phyloP scores from a whole-genome alignment of 1,140 invertebrate species.

The Vanessa atalanta region DNA sequence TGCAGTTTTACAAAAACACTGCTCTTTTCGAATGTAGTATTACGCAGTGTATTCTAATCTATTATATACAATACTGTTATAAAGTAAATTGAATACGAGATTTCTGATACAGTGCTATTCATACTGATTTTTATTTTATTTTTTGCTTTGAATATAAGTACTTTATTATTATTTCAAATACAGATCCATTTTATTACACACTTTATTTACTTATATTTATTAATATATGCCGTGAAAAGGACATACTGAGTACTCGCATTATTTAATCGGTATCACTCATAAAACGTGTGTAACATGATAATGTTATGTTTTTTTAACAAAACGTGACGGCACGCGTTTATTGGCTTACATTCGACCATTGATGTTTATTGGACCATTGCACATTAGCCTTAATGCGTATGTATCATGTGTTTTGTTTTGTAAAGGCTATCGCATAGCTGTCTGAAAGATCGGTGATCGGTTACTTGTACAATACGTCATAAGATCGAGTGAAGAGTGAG shows the following conservation, averaged over 20 bases:
- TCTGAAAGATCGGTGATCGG: conserved; percentile 28
- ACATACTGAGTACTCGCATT: not conserved
- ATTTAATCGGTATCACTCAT: conserved; percentile 15
- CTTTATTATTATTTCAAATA: too few species aligned
- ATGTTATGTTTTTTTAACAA: conserved; percentile 18
- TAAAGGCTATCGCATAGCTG: conserved; percentile 40
- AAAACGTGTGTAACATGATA: conserved; percentile 25
- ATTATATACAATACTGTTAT: not conserved
- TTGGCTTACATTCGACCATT: conserved; percentile 20
- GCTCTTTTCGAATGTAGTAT: conserved; percentile 26
- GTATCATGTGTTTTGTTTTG: conserved; percentile 1
- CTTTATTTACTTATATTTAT: too few species aligned
- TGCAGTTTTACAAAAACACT: conserved; percentile 22
- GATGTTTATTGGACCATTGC: conserved; percentile 6
- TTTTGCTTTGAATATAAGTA: too few species aligned
- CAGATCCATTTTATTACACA: too few species aligned
- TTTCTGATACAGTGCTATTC: too few species aligned
- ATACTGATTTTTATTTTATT: too few species aligned
- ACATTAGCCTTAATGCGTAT: conserved; percentile 13
- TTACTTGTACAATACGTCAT: conserved; percentile 55
- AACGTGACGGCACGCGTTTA: conserved; percentile 18
- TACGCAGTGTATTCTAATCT: not conserved
- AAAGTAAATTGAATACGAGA: not conserved
- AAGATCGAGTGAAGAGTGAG: conserved; percentile 45
- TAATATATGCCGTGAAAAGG: not conserved